phyloP scores from a whole-genome alignment of 2,888 invertebrate genomes.

The Achlya flavicornis region DNA sequence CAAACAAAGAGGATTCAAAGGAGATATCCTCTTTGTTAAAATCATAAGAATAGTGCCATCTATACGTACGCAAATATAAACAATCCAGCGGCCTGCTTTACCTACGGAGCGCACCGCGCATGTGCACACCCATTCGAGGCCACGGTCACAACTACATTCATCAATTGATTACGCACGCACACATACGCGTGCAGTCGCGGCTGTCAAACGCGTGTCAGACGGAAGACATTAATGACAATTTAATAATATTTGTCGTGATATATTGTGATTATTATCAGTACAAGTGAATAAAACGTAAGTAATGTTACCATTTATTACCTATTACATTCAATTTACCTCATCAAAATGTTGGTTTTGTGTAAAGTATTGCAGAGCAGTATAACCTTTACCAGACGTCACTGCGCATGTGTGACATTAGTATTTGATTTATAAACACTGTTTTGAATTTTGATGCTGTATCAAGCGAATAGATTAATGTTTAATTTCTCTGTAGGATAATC shows the following conservation, averaged over 20 bases:
- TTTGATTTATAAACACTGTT: neutral
- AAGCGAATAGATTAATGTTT: neutral
- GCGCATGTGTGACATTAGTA: slow-evolving; percentile 40
- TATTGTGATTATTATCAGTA: slow-evolving; percentile 44
- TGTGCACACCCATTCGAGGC: slow-evolving; percentile 68
- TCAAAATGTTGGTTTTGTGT: slow-evolving; percentile 19
- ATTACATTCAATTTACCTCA: slow-evolving; percentile 14
- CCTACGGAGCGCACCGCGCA: slow-evolving; percentile 59
- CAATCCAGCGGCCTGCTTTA: slow-evolving; percentile 49
- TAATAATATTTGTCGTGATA: slow-evolving; percentile 53
- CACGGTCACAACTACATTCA: slow-evolving; percentile 68
- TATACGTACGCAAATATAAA: slow-evolving; percentile 30
- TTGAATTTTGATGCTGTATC: neutral
- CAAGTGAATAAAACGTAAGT: slow-evolving; percentile 57
- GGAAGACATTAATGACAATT: slow-evolving; percentile 49
- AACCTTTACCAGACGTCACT: slow-evolving; percentile 33
- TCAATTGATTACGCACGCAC: slow-evolving; percentile 53
- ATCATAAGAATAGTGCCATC: slow-evolving; percentile 53
- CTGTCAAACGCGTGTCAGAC: slow-evolving; percentile 61
- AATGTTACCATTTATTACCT: slow-evolving; percentile 19
- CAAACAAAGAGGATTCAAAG: no score
- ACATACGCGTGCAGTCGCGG: slow-evolving; percentile 46
- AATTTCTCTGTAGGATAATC: neutral
- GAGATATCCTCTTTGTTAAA: neutral
- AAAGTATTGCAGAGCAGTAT: slow-evolving; percentile 11